Base-by-base conservation (phyloP, 1,140 invertebrate genomes). In the Polypedilum pembai region DNA sequence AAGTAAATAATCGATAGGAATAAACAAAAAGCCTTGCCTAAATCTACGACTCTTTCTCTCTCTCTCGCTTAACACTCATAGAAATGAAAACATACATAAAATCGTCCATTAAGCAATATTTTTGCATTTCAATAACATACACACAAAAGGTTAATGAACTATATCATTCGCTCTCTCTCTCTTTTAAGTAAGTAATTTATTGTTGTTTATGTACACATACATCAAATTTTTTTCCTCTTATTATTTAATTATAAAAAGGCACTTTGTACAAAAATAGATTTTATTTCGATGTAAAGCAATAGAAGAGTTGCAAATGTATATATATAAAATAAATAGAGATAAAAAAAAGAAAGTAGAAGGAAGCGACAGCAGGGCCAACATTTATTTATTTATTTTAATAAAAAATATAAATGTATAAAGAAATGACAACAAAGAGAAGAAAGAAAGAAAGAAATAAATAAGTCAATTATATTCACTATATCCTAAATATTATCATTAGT, bases 301-400 rank as follows among this genome's bases (percentile, higher is more conserved):
- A 45, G 8, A 45, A 45, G 3, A 3, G 15, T 56, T 56, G 12
- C n/a, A 4, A 56, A 56, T 56, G 15, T n/a, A 12, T 56, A 12
- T 56, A 56, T n/a, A n/a, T n/a, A n/a, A 15, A 56, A 45, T 45
- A n/a, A n/a, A 12, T n/a, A 56, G n/a, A n/a, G n/a, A 15, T 15
- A 56, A n/a, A 56, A 45, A 7, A 45, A 56, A 15, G 45, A 56
- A 56, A 56, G 45, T 4, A 56, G n/a, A 56, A 56, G 1, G n/a
- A 56, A 56, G 45, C 45, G n/a, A 56, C 45, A 56, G 45, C 45
- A 56, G 45, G 45, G 45, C 45, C 45, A 56, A 56, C 45, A 56
- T 56, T 56, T n/a, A 56, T 56, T 3, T 45, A 45, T 45, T n/a
- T 56, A 15, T 56, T 45, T 45, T 45, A 45, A 33, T 33, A 33